Base-by-base conservation (phyloP, 2,797 vertebrate genomes). In the Oreochromis mossambicus region DNA sequence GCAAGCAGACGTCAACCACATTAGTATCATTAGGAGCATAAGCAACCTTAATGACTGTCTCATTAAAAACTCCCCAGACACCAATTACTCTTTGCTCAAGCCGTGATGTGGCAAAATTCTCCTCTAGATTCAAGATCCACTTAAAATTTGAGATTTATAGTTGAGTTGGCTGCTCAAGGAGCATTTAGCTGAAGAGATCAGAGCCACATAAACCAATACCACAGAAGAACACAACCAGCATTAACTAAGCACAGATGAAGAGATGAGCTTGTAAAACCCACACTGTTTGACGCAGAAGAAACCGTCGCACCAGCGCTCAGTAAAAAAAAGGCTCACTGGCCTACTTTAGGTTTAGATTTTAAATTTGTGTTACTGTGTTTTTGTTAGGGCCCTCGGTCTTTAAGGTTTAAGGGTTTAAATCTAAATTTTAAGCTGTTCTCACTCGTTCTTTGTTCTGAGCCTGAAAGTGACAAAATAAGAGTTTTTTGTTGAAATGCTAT, bases 231-330 rank as follows among this genome's bases (percentile, higher is more conserved):
- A 91, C 83, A 86, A 89, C 86, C 78, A 88, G 90, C 70, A 81
- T 83, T 94, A 93, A 95, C 29, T 48, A 89, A 88, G 85, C 63
- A 55, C 94, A 96, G 90, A 95, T 93, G 92, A 91, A 79, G 78
- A 81, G 85, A 92, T 85, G 55, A 77, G 48, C 80, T 90, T 73
- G 26, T 88, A 87, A 92, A 93, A 91, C n/a, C 80, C 68, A 81
- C 75, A 56, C 76, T 14, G 77, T 84, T 87, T 92, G 86, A 91
- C 83, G 86, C 43, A 75, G 54, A 21, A 88, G 36, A 84, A 89
- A 80, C 43, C 32, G 86, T 51, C 46, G 43, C 26, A 75, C 7
- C 83, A 68, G 24, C 7, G 8, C 24, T 32, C 19, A 73, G 56
- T 66, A n/a, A 76, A 38, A 81, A 68, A 50, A 29, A 26, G 15